A percentile compares a stretch with the other conserved stretches of the same genome.
These are phyloP conservation scores for Danio tinwini DNA, from an alignment of 2,797 vertebrate species.

Conservation along the genomic window DNA sequence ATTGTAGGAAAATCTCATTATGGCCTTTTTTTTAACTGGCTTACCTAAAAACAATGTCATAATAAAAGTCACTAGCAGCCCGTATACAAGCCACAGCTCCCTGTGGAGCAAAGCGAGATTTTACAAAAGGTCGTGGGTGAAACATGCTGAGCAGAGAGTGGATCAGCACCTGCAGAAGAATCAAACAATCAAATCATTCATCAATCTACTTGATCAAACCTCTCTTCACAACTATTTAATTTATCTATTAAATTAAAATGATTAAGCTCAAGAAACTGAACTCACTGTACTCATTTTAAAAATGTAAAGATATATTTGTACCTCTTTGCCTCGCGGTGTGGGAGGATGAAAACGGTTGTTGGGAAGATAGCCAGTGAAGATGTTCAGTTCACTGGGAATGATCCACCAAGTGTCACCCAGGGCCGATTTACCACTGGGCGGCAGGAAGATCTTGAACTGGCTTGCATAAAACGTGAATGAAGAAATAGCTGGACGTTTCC, in stretches of 20 bases:
- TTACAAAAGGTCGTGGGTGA: constrained; percentile 92
- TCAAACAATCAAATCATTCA: background rate
- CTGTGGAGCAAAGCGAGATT: constrained; percentile 93
- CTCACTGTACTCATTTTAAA: background rate
- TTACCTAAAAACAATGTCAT: constrained; percentile 91
- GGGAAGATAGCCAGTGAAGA: constrained; percentile 94
- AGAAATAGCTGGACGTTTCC: constrained; percentile 83
- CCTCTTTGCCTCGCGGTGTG: constrained; percentile 93
- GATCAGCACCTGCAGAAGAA: constrained; percentile 82
- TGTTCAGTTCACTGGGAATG: constrained; percentile 92
- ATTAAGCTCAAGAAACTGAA: background rate
- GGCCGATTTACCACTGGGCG: constrained; percentile 83
- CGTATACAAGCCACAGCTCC: constrained; percentile 91
- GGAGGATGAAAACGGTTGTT: constrained; percentile 97
- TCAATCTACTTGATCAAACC: background rate
- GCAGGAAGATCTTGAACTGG: constrained; percentile 91
- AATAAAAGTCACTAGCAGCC: constrained; percentile 90
- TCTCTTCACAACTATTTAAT: background rate
- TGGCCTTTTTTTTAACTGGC: constrained; percentile 40
- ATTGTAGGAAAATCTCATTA: no score
- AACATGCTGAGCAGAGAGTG: constrained; percentile 94
- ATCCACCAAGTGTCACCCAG: constrained; percentile 94
- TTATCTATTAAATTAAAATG: background rate
- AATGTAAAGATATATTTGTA: constrained; percentile 57
- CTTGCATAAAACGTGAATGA: constrained; percentile 78